Conservation (phyloP, 2,888 invertebrate genomes). For the Heliothis peltigera region DNA sequence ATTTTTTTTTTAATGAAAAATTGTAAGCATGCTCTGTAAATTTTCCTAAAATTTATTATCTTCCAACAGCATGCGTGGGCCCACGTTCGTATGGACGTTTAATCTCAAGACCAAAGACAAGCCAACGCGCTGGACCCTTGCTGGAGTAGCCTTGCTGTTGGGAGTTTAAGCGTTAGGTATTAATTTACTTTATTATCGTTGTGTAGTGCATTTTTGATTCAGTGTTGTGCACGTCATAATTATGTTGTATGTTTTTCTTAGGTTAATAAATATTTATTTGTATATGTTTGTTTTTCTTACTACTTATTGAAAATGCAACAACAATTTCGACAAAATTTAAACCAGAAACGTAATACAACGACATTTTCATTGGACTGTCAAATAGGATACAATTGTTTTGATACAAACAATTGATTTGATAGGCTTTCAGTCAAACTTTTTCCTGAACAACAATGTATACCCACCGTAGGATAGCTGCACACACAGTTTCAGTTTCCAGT, state of each 20-base stretch:
- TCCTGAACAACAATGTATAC: too few species aligned
- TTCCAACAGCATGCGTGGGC: slow-evolving; percentile 92
- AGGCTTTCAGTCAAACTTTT: too few species aligned
- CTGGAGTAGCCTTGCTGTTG: slow-evolving; percentile 97
- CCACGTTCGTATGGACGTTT: slow-evolving; percentile 98
- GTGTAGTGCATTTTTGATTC: slow-evolving; percentile 6
- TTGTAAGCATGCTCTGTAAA: too few species aligned
- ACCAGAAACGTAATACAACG: too few species aligned
- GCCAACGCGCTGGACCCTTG: slow-evolving; percentile 97
- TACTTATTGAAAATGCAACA: too few species aligned
- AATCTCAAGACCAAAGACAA: slow-evolving; percentile 97
- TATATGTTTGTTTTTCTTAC: not conserved
- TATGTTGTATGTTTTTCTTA: slow-evolving; percentile 27
- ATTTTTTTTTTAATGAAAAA: too few species aligned
- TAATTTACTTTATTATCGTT: not conserved
- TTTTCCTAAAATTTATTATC: slow-evolving; percentile 5
- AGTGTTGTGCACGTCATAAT: slow-evolving; percentile 26
- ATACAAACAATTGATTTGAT: too few species aligned
- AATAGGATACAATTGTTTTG: too few species aligned
- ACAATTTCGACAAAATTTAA: too few species aligned
- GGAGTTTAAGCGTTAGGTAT: slow-evolving; percentile 91
- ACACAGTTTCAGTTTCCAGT: too few species aligned
- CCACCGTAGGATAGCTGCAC: too few species aligned
- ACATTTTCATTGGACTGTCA: too few species aligned
- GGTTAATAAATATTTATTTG: slow-evolving; percentile 50